Evolutionary conservation across 92 coral and sea anemone species (phyloP), one percentile per base, ranked within the genome.

Genomic region (Heteractis magnifica): DNA sequence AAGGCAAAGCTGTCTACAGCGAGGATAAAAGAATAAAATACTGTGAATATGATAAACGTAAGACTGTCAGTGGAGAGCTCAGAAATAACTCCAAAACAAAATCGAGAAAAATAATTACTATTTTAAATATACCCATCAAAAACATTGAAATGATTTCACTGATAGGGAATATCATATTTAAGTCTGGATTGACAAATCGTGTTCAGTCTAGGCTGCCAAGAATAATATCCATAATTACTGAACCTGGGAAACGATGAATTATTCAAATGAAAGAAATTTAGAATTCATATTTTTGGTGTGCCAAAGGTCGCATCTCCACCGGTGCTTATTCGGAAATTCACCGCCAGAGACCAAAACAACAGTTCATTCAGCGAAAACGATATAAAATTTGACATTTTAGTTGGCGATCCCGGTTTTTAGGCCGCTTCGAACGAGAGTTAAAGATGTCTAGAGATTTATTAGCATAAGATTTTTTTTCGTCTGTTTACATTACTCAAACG

Each of bases 241-340:
- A 44, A 77, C 52, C 88, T 72, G 82, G 88, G 88, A 77, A 64
- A 49, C 52, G 70, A 77, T 85, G 68, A 85, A 85, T 85, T 51
- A 85, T 85, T 79, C 88, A 85, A 26, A 75, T 26, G 13, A 34
- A 4, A 74, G 52, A 65, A 80, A 76, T 84, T 75, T 76, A n/a
- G 58, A 77, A 75, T 81, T 58, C 52, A 70, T 76, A 53, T 81
- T 81, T 65, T 70, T 77, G 77, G 77, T 75, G 70, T 68, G 77
- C 84, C 77, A 81, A 81, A 81, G 84, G 77, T 81, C 84, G 84
- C 73, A 71, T 51, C n/a, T 10, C 79, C 52, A n/a, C 20, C 83
- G 84, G 64, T 4, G 65, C 48, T 59, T 26, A 4, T n/a, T 49
- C 77, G 51, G 26, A n/a, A 51, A 18, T n/a, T 19, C 65, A 51